Conservation (phyloP, 2,113 vertebrate species). For the Heterotis niloticus region DNA sequence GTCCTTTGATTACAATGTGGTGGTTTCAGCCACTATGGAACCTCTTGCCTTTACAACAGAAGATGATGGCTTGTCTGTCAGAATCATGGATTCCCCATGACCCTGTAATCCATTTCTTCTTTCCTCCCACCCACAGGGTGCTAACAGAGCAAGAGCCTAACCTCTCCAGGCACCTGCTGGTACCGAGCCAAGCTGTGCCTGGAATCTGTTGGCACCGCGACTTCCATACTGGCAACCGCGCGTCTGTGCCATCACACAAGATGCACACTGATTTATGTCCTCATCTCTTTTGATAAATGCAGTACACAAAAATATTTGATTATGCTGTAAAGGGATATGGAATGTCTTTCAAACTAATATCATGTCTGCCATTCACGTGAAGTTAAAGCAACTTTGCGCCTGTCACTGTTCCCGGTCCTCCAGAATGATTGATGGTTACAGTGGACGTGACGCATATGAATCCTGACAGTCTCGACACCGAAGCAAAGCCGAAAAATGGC, state of each 20-base stretch:
- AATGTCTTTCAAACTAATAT: not conserved
- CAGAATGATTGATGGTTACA: constrained; percentile 13
- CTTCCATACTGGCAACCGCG: not conserved
- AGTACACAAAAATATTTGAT: constrained; percentile 15
- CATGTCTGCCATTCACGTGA: not conserved
- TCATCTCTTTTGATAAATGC: constrained; percentile 16
- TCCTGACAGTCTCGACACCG: constrained; percentile 22
- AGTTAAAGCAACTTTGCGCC: not conserved
- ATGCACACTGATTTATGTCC: not conserved
- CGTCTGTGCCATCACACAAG: too few relatives aligned
- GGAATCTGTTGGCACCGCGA: too few relatives aligned
- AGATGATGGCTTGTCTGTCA: too few relatives aligned
- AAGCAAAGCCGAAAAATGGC: not conserved
- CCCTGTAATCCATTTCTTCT: too few relatives aligned
- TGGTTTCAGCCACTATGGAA: too few relatives aligned
- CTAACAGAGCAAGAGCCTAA: too few relatives aligned
- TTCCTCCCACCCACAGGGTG: too few relatives aligned
- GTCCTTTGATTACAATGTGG: too few relatives aligned
- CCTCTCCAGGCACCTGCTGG: not conserved
- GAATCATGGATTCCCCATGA: too few relatives aligned
- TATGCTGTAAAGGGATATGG: not conserved
- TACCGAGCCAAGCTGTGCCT: not conserved
- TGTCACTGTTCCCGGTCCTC: not conserved
- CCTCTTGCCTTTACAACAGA: too few relatives aligned
- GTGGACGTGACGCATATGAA: constrained; percentile 9